Conservation (phyloP, 1,140 invertebrate species). For the Drosophila malerkotliana region DNA sequence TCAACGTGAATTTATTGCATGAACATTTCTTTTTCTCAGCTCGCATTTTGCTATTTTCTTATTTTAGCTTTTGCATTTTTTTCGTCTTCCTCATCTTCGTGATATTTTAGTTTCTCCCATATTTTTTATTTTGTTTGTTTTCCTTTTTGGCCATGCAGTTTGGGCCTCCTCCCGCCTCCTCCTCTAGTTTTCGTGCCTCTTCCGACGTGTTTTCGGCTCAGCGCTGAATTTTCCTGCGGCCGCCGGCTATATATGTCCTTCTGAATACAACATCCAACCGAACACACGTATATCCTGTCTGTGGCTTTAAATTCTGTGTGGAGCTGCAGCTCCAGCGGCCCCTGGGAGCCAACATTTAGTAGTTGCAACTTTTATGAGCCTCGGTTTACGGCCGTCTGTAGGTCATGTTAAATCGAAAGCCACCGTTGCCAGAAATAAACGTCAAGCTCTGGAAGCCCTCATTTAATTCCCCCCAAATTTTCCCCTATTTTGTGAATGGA, state of each 20-base stretch:
- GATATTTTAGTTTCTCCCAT: conserved; percentile 47
- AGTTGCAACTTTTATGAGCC: conserved; percentile 25
- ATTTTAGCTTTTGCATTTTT: conserved; percentile 38
- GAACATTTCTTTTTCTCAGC: conserved; percentile 53
- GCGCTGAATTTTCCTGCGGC: conserved; percentile 29
- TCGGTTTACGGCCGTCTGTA: conserved; percentile 2
- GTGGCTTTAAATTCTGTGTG: conserved; percentile 6
- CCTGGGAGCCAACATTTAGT: conserved; percentile 33
- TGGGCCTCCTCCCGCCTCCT: not conserved
- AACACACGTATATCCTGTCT: conserved; percentile 21
- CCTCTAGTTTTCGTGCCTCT: conserved; percentile 33
- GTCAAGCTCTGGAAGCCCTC: not conserved
- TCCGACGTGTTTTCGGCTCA: conserved; percentile 25
- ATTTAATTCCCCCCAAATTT: not conserved
- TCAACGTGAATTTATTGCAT: conserved; percentile 75
- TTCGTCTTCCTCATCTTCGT: conserved; percentile 42
- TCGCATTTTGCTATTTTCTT: not conserved
- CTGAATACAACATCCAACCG: not conserved
- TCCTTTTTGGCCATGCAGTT: conserved; percentile 5
- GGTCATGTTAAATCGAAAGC: not conserved
- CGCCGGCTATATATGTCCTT: conserved; percentile 32
- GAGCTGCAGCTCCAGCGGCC: not conserved
- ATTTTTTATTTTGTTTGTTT: conserved; percentile 19
- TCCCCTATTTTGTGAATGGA: too few relatives aligned
- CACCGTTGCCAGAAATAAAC: not conserved